Conservation (phyloP, 2,797 vertebrate genomes). For the Enteromius mattozi region DNA sequence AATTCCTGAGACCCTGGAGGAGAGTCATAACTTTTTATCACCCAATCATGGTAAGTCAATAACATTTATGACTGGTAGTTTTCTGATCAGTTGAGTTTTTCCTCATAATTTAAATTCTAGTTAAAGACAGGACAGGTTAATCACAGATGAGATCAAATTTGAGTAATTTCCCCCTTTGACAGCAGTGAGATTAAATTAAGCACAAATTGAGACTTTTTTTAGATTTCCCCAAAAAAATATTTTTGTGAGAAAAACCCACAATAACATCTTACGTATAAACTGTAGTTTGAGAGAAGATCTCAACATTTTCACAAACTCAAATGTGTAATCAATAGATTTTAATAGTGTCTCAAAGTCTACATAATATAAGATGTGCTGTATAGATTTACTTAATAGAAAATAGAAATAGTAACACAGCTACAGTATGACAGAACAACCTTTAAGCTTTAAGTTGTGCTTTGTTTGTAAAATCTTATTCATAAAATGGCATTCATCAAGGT, state of each 20-base stretch:
- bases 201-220: neutral
- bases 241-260: neutral
- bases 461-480: too few species aligned
- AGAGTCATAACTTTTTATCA: constrained; percentile 53
- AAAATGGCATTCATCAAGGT: neutral
- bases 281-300: too few species aligned
- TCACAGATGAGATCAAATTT: neutral
- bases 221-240: neutral
- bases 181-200: neutral
- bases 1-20: constrained; percentile 25
- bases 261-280: neutral
- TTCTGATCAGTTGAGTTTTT: constrained; percentile 1
- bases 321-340: neutral
- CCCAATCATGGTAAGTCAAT: constrained; percentile 53
- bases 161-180: neutral
- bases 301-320: neutral
- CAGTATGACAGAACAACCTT: neutral
- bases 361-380: neutral
- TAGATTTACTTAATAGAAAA: neutral
- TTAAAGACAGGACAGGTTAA: neutral
- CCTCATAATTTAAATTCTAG: neutral
- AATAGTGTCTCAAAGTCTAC: neutral
- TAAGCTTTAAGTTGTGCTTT: too few species aligned
- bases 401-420: neutral
- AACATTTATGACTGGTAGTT: neutral